phyloP scores from a whole-genome alignment of 2,888 invertebrate genomes.

The Callosobruchus maculatus region DNA sequence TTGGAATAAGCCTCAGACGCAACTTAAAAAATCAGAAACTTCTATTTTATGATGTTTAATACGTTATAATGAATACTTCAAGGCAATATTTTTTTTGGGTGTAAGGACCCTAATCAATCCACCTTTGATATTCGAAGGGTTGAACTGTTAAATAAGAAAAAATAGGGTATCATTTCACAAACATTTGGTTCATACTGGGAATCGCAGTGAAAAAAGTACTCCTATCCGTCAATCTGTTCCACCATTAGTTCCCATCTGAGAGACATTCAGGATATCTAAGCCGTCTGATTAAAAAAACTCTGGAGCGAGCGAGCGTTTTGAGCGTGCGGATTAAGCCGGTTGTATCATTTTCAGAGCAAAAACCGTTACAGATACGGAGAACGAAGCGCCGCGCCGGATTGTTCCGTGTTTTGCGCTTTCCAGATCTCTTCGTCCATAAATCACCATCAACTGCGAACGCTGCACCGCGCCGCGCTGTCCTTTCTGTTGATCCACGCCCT shows the following conservation, averaged over 20 bases:
- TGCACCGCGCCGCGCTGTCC: not conserved
- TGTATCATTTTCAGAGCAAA: not conserved
- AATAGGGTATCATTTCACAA: too few relatives aligned
- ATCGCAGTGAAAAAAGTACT: not conserved
- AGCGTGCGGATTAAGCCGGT: not conserved
- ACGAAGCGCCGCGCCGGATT: not conserved
- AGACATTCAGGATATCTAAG: not conserved
- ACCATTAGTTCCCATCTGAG: not conserved
- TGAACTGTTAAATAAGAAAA: too few relatives aligned
- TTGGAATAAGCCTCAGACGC: too few relatives aligned
- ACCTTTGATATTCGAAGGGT: too few relatives aligned
- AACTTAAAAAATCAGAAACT: too few relatives aligned
- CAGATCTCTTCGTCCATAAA: not conserved
- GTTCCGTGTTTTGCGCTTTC: not conserved
- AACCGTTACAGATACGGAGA: not conserved
- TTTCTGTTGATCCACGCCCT: not conserved
- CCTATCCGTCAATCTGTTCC: not conserved
- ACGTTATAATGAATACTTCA: too few relatives aligned
- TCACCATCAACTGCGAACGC: not conserved
- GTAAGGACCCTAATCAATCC: too few relatives aligned
- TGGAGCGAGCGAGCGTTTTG: not conserved
- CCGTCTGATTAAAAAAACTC: not conserved
- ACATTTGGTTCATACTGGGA: too few relatives aligned
- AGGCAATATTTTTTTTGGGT: too few relatives aligned
- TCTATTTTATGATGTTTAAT: too few relatives aligned